Evolutionary conservation across 1,140 invertebrate genomes (phyloP).

Genomic region (Aphaenogaster floridana): DNA sequence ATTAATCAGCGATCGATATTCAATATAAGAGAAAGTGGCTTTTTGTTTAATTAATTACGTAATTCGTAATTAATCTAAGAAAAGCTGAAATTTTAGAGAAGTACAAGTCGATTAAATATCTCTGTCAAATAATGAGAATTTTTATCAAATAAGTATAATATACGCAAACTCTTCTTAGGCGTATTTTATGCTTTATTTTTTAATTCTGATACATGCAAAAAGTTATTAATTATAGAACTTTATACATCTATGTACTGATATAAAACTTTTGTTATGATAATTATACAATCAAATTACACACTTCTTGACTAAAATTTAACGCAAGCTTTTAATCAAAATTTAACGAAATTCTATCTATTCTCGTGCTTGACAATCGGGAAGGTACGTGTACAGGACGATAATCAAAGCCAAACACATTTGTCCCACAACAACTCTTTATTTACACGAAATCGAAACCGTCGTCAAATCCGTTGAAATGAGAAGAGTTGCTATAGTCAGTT

Average conservation of each 20-base stretch:
- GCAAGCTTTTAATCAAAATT: background rate
- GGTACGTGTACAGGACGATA: too few species aligned
- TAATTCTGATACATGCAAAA: background rate
- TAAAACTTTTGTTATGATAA: background rate
- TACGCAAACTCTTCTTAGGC: background rate
- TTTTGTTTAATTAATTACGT: constrained; percentile 14
- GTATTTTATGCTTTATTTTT: background rate
- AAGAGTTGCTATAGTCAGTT: background rate
- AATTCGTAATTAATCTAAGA: background rate
- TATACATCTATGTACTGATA: background rate
- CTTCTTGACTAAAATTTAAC: background rate
- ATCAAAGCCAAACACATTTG: background rate
- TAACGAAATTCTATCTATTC: background rate
- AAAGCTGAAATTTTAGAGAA: background rate
- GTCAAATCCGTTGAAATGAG: constrained; percentile 24
- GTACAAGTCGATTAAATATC: background rate
- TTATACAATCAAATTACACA: background rate
- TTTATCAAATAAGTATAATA: background rate
- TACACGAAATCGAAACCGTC: background rate
- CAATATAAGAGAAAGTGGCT: background rate
- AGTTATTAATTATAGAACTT: background rate
- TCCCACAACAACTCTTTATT: background rate
- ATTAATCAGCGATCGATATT: constrained; percentile 22
- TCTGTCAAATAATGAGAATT: background rate
- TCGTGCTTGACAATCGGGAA: background rate